Evolutionary conservation across 2,888 invertebrate species (phyloP).

Genomic region (Suillia variegata): DNA sequence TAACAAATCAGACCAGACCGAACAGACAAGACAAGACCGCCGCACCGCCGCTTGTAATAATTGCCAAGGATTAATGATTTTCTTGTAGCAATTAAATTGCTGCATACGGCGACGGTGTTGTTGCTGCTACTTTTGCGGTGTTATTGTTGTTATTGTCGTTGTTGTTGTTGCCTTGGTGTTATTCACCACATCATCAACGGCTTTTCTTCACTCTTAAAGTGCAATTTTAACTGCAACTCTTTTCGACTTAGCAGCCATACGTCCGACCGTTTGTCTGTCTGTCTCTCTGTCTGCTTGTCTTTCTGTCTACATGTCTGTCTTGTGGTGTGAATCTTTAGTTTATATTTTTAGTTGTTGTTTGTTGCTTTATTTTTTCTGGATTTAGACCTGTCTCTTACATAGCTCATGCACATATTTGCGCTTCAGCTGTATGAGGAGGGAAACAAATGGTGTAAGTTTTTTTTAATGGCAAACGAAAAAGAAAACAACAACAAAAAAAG

Average conservation of each 20-base stretch:
- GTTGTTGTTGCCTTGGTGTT: background rate
- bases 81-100: constrained; percentile 20
- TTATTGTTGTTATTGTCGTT: background rate
- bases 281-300: too few species aligned
- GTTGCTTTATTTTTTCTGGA: background rate
- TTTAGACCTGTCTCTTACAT: background rate
- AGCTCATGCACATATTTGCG: background rate
- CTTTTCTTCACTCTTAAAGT: too few species aligned
- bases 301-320: too few species aligned
- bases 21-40: background rate
- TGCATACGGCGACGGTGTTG: background rate
- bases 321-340: background rate
- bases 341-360: background rate
- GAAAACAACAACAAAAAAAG: background rate
- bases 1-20: background rate
- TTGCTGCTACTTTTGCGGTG: background rate
- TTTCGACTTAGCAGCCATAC: too few species aligned
- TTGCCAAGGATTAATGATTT: constrained; percentile 26
- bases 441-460: background rate
- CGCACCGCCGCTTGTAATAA: constrained; percentile 5
- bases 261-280: too few species aligned
- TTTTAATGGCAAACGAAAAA: background rate
- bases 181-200: constrained; percentile 4
- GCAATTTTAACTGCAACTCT: too few species aligned
- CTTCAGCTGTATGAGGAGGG: background rate